Base-by-base conservation (phyloP, 2,797 vertebrate species). In the Trematomus bernacchii region DNA sequence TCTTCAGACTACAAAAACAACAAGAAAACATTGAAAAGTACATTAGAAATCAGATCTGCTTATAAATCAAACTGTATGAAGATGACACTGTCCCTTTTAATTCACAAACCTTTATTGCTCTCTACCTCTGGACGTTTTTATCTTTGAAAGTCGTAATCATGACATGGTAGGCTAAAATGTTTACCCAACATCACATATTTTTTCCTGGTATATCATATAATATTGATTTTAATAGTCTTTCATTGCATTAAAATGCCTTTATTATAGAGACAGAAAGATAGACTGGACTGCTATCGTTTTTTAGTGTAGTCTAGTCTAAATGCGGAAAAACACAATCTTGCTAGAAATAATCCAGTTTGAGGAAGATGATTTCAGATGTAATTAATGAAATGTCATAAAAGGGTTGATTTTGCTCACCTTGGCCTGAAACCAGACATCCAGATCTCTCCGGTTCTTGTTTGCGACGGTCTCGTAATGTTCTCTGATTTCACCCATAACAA, bases 361-460 rank as follows among this genome's bases (percentile, higher is more conserved):
- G 2, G 8, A 42, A 42, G 42, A 42, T 12, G 42, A 42, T 42
- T 42, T 42, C 9, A 12, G 8, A 30, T 4, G 30, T 30, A 30
- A 30, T 30, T 3, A 3, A 30, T 30, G 30, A 3, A 3, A 30
- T 3, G 30, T 30, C 30, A 30, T 30, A 30, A 30, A 30, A 42
- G 42, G 42, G 9, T 42, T n/a, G 13, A 12, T 37, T 12, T 44
- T 1, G 3, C 93, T 66, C 73, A 97, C 97, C 95, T 97, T 97
- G 82, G 77, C 83, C 79, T 95, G 93, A 93, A 96, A 97, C 98
- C 98, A 99, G n/a, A 76, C 42, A 67, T 98, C 97, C 0, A 96
- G 92, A 0, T 98, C 97, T 75, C 65, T 91, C 27, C 94, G 94
- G 93, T 96, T 98, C 93, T 97, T 98, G 23, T 89, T 78, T 0